A percentile compares a stretch with the other conserved stretches of the same genome.
phyloP scores from a whole-genome alignment of 2,797 vertebrate genomes.

The Catamblyrhynchus diadema region DNA sequence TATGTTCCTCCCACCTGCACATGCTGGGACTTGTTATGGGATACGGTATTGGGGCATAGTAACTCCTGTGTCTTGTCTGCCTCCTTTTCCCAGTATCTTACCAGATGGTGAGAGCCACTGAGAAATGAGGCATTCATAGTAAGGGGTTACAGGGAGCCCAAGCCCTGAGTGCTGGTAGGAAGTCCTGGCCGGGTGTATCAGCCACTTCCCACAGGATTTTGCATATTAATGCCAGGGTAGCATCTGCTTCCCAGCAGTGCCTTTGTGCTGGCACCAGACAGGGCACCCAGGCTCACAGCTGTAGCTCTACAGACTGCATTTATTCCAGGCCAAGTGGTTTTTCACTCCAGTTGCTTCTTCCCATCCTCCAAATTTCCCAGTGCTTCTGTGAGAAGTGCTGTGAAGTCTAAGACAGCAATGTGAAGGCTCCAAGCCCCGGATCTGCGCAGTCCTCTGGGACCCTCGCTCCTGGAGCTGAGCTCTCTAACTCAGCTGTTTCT shows the following conservation, averaged over 20 bases:
- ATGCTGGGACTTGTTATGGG: accelerated
- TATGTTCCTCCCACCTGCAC: not conserved
- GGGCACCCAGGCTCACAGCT: not conserved
- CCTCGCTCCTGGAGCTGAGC: not conserved
- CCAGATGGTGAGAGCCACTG: not conserved
- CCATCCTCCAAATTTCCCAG: not conserved
- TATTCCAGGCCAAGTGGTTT: not conserved
- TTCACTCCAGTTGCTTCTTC: slow-evolving; percentile 16
- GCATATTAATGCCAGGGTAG: not conserved
- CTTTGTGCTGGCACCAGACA: slow-evolving; percentile 17
- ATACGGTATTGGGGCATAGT: not conserved
- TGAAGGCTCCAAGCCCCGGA: accelerated
- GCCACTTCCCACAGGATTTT: not conserved
- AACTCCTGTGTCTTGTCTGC: not conserved
- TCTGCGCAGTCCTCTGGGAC: not conserved
- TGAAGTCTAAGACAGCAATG: not conserved
- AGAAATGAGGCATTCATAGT: accelerated
- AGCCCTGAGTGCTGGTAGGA: not conserved
- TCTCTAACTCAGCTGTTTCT: not conserved
- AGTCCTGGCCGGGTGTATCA: not conserved
- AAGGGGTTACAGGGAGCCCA: not conserved
- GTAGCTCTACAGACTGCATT: not conserved
- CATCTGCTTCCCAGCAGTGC: not conserved
- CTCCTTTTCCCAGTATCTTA: not conserved
- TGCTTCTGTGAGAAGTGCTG: not conserved